Conservation (phyloP, 1,140 invertebrate species). For the Rhynchophorus ferrugineus region DNA sequence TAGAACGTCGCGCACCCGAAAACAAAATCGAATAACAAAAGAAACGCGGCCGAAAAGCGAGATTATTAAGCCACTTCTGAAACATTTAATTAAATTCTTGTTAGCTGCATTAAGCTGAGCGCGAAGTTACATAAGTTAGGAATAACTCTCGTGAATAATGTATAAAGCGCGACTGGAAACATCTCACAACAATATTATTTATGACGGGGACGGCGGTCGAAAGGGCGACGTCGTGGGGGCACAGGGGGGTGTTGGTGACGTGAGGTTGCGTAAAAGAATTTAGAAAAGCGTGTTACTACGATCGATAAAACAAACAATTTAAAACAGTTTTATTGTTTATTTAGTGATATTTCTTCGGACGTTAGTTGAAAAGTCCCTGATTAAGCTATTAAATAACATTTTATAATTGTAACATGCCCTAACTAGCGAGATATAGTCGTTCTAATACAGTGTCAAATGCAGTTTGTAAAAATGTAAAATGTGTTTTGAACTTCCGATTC, state of each 20-base stretch:
- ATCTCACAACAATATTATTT: constrained; percentile 14
- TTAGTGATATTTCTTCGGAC: neutral
- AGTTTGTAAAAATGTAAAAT: no score
- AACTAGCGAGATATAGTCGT: no score
- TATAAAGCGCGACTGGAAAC: constrained; percentile 16
- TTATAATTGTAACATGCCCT: no score
- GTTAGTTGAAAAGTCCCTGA: no score
- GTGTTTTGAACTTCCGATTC: no score
- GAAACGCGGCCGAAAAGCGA: neutral
- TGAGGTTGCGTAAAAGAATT: neutral
- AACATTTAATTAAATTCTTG: constrained; percentile 18
- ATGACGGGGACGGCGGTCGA: constrained; percentile 14
- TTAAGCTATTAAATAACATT: no score
- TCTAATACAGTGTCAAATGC: no score
- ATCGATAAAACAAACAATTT: constrained; percentile 11
- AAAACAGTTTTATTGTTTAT: neutral
- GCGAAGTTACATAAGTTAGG: constrained; percentile 16
- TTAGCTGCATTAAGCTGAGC: constrained; percentile 2
- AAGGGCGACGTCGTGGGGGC: no score
- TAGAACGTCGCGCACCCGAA: neutral
- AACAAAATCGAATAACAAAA: neutral
- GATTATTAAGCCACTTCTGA: constrained; percentile 2
- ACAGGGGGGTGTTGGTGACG: no score
- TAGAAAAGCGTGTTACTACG: neutral
- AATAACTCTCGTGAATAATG: constrained; percentile 14